Base-by-base conservation (phyloP, 2,797 vertebrate genomes). In the Rhabdomys pumilio region DNA sequence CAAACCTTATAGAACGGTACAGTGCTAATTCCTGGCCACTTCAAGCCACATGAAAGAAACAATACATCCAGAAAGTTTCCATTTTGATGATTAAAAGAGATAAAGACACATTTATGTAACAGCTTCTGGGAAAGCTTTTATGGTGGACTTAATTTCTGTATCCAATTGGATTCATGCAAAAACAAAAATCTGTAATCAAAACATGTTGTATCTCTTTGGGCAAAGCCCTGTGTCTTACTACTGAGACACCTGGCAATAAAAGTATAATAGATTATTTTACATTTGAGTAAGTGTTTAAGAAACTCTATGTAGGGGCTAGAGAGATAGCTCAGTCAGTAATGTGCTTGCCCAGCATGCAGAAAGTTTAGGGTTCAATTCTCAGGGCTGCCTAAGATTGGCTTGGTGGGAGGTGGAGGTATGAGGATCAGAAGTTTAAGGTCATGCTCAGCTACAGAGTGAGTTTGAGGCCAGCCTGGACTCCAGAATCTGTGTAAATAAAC, bases 121-220 rank as follows among this genome's bases (percentile, higher is more conserved):
- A 73, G 59, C 19, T 94, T 93, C 55, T 88, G 41, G 29, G 92
- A 73, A 31, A 90, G 59, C 76, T 96, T 89, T 92, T 81, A 82
- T 80, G 79, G 63, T 76, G 90, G 63, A 65, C 87, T 69, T 79
- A 38, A 88, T 59, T 88, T 13, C 12, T 81, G 80, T 90, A 47
- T 53, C 38, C 6, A 65, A 41, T 59, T 88, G 24, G 82, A 57
- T 87, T 88, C 76, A 79, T 34, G 17, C 73, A 89, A 88, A 84
- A 67, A 38, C 69, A 38, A 90, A 96, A 97, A n/a, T 87, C 69
- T 50, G 24, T 93, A 91, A 88, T 87, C 34, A 87, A 91, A 96
- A 87, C 91, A 75, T 41, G 65, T 79, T 91, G 50, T 19, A 69
- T 80, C 59, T 91, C 69, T 80, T 95, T 96, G 92, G 92, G 90